Conservation (phyloP, 2,888 invertebrate species). For the Hypolimnas misippus region DNA sequence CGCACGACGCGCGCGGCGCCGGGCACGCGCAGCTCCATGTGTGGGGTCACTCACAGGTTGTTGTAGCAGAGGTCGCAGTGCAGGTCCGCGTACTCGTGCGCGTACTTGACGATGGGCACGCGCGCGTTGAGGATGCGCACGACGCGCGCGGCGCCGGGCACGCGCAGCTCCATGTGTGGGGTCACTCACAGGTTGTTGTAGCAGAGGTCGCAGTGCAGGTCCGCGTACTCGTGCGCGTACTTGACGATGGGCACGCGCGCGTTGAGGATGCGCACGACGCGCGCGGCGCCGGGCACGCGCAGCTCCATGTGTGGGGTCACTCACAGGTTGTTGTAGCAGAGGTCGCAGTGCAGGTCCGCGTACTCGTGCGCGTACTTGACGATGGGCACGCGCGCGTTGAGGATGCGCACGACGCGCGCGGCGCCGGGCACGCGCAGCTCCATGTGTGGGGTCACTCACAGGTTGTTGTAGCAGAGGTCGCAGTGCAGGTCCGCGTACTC, state of each 20-base stretch:
- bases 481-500: slow-evolving; percentile 89
- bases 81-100: too few relatives aligned
- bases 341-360: slow-evolving; percentile 92
- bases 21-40: too few relatives aligned
- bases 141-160: too few relatives aligned
- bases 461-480: slow-evolving; percentile 89
- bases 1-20: too few relatives aligned
- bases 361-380: slow-evolving; percentile 72
- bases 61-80: too few relatives aligned
- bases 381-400: slow-evolving; percentile 90
- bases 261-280: slow-evolving; percentile 82
- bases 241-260: slow-evolving; percentile 92
- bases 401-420: slow-evolving; percentile 82
- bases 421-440: slow-evolving; percentile 82
- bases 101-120: too few relatives aligned
- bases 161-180: too few relatives aligned
- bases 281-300: not conserved
- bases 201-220: slow-evolving; percentile 93
- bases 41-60: slow-evolving; percentile 68
- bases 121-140: too few relatives aligned
- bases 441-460: slow-evolving; percentile 59
- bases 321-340: slow-evolving; percentile 85
- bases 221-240: slow-evolving; percentile 73
- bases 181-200: slow-evolving; percentile 69
- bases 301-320: too few relatives aligned